phyloP scores from a whole-genome alignment of 2,888 invertebrate species.

The Chrysolina haemoptera region DNA sequence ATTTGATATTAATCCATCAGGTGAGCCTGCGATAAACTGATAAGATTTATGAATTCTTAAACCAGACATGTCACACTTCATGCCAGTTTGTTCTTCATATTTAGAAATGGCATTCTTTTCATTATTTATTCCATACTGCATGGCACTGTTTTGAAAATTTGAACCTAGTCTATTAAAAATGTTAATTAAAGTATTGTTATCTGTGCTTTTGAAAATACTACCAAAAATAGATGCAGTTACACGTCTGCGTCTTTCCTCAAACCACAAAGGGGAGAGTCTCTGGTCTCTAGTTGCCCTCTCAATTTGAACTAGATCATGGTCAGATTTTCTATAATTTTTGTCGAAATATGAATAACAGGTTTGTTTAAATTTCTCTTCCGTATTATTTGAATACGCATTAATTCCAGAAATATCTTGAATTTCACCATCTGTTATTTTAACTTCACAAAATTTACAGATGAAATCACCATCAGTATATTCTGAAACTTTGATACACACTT shows the following conservation, averaged over 20 bases:
- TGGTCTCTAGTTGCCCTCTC: background rate
- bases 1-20: constrained; percentile 30
- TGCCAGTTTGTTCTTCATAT: constrained; percentile 4
- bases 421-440: no score
- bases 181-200: background rate
- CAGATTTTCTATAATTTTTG: constrained; percentile 14
- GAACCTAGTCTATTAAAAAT: background rate
- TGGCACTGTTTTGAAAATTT: background rate
- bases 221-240: constrained; percentile 25
- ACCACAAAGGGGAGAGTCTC: constrained; percentile 15
- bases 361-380: no score
- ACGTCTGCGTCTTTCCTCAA: constrained; percentile 21
- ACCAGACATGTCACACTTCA: constrained; percentile 9
- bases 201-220: background rate
- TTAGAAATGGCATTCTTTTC: constrained; percentile 4
- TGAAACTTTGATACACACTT: constrained; percentile 28
- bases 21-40: constrained; percentile 37
- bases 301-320: background rate
- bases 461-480: constrained; percentile 5
- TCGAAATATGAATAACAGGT: constrained; percentile 10
- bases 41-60: constrained; percentile 29
- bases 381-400: no score
- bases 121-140: background rate
- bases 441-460: constrained; percentile 26
- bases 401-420: no score